Base-by-base conservation (phyloP, 2,888 invertebrate genomes). In the Scaptomyza parva region DNA sequence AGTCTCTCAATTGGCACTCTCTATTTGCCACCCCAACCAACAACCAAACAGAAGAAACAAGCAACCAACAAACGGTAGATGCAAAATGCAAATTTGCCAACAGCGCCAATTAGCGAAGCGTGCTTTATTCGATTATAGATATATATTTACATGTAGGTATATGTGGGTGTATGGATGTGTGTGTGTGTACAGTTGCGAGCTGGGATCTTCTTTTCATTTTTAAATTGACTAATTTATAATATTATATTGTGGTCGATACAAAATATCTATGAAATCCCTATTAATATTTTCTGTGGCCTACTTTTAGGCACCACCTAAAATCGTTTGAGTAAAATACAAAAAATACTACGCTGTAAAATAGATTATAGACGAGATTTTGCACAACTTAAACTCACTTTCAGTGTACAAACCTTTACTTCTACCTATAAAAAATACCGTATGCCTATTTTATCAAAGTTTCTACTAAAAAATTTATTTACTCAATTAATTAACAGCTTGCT, bases 1-100 rank as follows among this genome's bases (percentile, higher is more conserved):
- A 12, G 20, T 22, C 7, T 3, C 3, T n/a, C 18, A 30, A 30
- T 45, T 22, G 14, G 9, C 33, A 14, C 48, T 40, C 40, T 22
- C 11, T 11, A 22, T 22, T 48, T 35, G 14, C 48, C 8, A 14
- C 22, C 11, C 14, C 35, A 35, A 11, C 8, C 18, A 14, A 14
- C 2, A 14, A 37, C 35, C 59, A 54, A 17, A 20, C 40, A 20
- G 8, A 9, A 24, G 22, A 26, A 41, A 33, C 33, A 52, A 55
- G 55, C 17, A 28, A 12, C 28, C 18, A 28, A 12, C 17, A 69
- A 69, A 43, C 28, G 28, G 12, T 9, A 58, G 73, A 60, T 64
- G 28, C 44, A 41, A 55, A 33, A 50, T 54, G 68, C 43, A 51
- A 70, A 72, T 53, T 33, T 37, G 40, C 61, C 14, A 17, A 37